Evolutionary conservation across 1,140 invertebrate species (phyloP).

Genomic region (Leptonema lineaticorne): DNA sequence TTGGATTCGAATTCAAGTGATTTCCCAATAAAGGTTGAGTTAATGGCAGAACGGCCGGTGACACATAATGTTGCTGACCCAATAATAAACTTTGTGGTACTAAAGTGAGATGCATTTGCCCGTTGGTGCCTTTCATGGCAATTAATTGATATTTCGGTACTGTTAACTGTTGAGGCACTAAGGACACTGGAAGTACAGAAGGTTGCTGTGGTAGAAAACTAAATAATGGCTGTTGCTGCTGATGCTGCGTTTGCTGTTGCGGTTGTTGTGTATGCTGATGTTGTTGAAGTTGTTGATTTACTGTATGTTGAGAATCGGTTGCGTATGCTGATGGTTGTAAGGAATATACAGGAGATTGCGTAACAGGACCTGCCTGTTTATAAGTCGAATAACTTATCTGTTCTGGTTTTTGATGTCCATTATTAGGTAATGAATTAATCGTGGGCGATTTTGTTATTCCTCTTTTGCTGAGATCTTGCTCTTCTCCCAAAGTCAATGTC

Average conservation of each 20-base stretch:
- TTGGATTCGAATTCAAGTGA: not conserved
- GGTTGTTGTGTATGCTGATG: too few relatives aligned
- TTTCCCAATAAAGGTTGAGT: slow-evolving; percentile 19
- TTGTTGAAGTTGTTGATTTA: slow-evolving; percentile 20
- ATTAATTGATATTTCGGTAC: slow-evolving; percentile 37
- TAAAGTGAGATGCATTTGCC: slow-evolving; percentile 36
- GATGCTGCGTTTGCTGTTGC: slow-evolving; percentile 9
- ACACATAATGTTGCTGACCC: slow-evolving; percentile 8
- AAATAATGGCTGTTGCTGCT: slow-evolving; percentile 18
- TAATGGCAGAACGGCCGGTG: slow-evolving; percentile 6
- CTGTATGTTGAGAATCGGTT: not conserved
- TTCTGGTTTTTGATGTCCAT: slow-evolving; percentile 36
- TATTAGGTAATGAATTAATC: slow-evolving; percentile 29
- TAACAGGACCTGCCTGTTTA: not conserved
- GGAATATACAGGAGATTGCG: slow-evolving; percentile 32
- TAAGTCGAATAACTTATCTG: slow-evolving; percentile 16
- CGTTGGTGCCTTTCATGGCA: slow-evolving; percentile 31
- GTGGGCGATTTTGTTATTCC: slow-evolving; percentile 24
- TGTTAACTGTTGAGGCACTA: slow-evolving; percentile 18
- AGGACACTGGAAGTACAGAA: slow-evolving; percentile 28
- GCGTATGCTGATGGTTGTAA: slow-evolving; percentile 23
- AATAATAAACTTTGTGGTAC: slow-evolving; percentile 32
- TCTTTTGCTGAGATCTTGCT: slow-evolving; percentile 30
- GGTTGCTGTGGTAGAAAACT: slow-evolving; percentile 16
- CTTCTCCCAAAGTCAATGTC: slow-evolving; percentile 27